Evolutionary conservation across 2,888 invertebrate species (phyloP).

Genomic region (Heliconius hortense): DNA sequence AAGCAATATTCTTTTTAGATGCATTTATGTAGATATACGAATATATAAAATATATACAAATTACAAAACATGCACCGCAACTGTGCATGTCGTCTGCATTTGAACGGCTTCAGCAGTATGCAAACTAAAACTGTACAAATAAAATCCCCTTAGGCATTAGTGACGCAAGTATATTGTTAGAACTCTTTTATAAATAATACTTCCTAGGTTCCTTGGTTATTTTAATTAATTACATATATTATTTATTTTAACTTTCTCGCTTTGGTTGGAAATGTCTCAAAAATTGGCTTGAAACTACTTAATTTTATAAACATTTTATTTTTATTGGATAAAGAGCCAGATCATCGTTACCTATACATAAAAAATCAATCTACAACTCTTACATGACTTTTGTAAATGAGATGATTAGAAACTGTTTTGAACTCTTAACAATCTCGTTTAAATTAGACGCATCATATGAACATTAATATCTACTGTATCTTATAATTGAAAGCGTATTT

Average conservation of each 20-base stretch:
- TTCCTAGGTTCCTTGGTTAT: not conserved
- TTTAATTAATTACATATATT: no score
- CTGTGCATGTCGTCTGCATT: constrained; percentile 25
- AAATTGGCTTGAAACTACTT: no score
- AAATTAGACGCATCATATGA: no score
- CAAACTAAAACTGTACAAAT: constrained; percentile 30
- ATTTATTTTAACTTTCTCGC: no score
- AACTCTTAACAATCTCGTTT: no score
- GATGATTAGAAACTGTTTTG: no score
- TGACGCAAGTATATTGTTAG: constrained; percentile 23
- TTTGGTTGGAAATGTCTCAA: no score
- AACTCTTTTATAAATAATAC: not conserved
- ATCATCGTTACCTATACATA: no score
- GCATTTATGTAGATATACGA: constrained; percentile 8
- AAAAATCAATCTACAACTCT: no score
- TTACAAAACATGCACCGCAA: constrained; percentile 19
- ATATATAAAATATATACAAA: not conserved
- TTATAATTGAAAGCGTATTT: not conserved
- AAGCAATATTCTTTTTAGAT: not conserved
- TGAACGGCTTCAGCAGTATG: constrained; percentile 34
- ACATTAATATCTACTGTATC: not conserved
- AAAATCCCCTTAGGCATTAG: constrained; percentile 29
- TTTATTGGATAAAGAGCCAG: no score
- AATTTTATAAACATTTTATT: no score
- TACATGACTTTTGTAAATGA: no score